phyloP scores from a whole-genome alignment of 2,888 invertebrate genomes.

The Chironomus tentans region DNA sequence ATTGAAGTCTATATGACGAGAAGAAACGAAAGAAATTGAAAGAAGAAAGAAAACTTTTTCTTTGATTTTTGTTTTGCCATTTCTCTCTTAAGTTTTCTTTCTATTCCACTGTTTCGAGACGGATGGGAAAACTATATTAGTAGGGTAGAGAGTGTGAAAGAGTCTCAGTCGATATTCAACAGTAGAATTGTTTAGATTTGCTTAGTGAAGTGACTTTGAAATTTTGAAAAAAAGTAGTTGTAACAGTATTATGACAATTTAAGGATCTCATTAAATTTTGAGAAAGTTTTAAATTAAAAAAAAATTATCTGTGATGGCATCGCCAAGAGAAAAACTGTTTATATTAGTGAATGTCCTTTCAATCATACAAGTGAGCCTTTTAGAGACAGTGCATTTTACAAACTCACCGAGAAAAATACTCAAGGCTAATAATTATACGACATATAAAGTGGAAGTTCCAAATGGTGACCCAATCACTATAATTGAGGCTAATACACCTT shows the following conservation, averaged over 20 bases:
- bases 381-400: conserved; percentile 31
- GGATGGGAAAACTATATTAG: conserved; percentile 32
- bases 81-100: conserved; percentile 19
- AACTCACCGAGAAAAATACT: conserved; percentile 36
- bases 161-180: conserved; percentile 31
- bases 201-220: background rate
- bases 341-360: background rate
- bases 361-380: conserved; percentile 10
- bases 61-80: conserved; percentile 4
- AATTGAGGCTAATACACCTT: conserved; percentile 43
- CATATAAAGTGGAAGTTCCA: conserved; percentile 49
- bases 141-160: conserved; percentile 30
- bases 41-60: conserved; percentile 3
- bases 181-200: conserved; percentile 18
- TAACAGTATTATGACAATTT: too few relatives aligned
- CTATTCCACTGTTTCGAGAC: conserved; percentile 2
- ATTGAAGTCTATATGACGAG: background rate
- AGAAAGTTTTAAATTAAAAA: background rate
- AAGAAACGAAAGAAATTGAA: background rate
- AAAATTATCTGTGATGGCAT: background rate
- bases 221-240: background rate
- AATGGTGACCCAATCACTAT: conserved; percentile 51
- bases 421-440: conserved; percentile 38
- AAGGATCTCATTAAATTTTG: background rate
- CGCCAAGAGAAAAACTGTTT: background rate